phyloP scores from a whole-genome alignment of 1,140 invertebrate species.

The Tetramorium simillimum region DNA sequence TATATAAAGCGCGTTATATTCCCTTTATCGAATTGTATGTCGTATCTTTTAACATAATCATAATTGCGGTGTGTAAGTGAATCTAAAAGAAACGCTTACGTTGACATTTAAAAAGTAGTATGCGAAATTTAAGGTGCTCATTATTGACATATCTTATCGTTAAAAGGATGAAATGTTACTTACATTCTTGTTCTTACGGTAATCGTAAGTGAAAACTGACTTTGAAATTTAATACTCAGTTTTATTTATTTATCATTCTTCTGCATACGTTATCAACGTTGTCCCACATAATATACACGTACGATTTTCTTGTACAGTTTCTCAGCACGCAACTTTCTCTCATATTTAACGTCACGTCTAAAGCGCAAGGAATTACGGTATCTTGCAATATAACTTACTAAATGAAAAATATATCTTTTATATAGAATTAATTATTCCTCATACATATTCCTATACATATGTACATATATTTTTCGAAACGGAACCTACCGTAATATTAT shows the following conservation, averaged over 20 bases:
- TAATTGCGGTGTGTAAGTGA: background rate
- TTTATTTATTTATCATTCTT: conserved; percentile 12
- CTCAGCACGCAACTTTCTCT: conserved; percentile 17
- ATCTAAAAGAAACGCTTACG: background rate
- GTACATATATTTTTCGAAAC: background rate
- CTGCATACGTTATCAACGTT: conserved; percentile 6
- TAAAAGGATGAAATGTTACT: background rate
- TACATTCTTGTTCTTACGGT: background rate
- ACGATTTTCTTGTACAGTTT: conserved; percentile 5
- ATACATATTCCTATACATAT: too few species aligned
- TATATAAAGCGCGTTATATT: background rate
- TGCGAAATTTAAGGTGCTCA: background rate
- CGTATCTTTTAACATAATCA: background rate
- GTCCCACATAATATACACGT: background rate
- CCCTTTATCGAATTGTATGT: background rate
- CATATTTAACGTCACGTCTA: background rate
- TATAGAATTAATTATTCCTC: background rate
- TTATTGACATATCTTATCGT: conserved; percentile 16
- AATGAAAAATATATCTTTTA: background rate
- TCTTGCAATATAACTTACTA: background rate
- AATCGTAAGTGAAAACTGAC: background rate
- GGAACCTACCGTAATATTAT: background rate
- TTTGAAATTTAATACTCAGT: conserved; percentile 21
- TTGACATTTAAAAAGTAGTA: background rate
- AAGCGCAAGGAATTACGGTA: background rate